phyloP scores from a whole-genome alignment of 1,140 invertebrate genomes.

The Pseudomyrmex gracilis region DNA sequence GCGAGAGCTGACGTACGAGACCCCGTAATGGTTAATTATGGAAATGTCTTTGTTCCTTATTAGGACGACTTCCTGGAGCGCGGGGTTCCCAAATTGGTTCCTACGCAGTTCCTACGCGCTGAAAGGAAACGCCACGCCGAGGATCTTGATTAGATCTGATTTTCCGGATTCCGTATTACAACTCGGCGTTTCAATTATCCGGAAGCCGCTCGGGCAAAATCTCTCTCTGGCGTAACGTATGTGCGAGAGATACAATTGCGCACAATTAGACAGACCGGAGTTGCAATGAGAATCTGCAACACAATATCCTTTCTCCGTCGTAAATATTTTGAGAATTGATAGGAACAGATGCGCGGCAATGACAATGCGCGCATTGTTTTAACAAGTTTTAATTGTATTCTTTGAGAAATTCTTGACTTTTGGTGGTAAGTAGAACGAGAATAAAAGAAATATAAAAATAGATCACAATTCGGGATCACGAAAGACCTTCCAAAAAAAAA shows the following conservation, averaged over 20 bases:
- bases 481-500: too few species aligned
- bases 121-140: constrained; percentile 11
- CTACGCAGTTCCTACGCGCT: constrained; percentile 28
- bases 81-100: constrained; percentile 40
- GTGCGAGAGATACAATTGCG: background rate
- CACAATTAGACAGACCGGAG: background rate
- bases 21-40: constrained; percentile 70
- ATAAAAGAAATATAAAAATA: background rate
- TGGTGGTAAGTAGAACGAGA: constrained; percentile 2
- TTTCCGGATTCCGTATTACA: constrained; percentile 21
- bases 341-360: too few species aligned
- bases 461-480: too few species aligned
- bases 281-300: background rate
- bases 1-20: constrained; percentile 36
- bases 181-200: constrained; percentile 21
- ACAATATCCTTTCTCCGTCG: background rate
- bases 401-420: too few species aligned
- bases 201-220: background rate
- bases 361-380: background rate
- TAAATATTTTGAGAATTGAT: too few species aligned
- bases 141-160: background rate
- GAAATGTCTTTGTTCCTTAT: constrained; percentile 75
- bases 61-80: constrained; percentile 66
- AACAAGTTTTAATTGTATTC: background rate
- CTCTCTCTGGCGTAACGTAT: background rate